Conservation (phyloP, 2,113 vertebrate genomes). For the Elgaria multicarinata region DNA sequence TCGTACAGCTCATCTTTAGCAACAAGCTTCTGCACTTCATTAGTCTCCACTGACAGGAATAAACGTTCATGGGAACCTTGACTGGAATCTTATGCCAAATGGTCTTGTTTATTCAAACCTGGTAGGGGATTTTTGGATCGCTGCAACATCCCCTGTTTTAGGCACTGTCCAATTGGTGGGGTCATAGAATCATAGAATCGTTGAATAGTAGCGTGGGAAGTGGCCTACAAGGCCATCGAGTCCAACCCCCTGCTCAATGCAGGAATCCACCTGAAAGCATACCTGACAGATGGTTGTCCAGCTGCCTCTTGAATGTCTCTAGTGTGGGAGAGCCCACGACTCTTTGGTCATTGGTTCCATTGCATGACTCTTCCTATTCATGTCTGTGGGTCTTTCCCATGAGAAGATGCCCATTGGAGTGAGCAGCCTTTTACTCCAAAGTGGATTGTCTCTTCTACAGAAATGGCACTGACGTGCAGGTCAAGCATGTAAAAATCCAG, state of each 20-base stretch:
- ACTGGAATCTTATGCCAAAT: slow-evolving; percentile 62
- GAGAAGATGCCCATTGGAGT: neutral
- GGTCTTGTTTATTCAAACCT: slow-evolving; percentile 60
- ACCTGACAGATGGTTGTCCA: too few relatives aligned
- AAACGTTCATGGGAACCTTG: slow-evolving; percentile 62
- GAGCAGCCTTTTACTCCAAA: neutral
- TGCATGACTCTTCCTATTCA: neutral
- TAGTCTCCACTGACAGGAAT: slow-evolving; percentile 71
- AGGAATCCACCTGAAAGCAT: too few relatives aligned
- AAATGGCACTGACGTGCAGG: neutral
- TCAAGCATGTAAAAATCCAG: neutral
- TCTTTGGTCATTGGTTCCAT: too few relatives aligned
- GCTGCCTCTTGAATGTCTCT: too few relatives aligned
- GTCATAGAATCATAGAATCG: too few relatives aligned
- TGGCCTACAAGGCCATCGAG: too few relatives aligned
- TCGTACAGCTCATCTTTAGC: slow-evolving; percentile 43
- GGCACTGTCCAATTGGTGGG: too few relatives aligned
- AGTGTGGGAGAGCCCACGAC: too few relatives aligned
- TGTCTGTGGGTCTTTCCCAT: neutral
- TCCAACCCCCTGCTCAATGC: too few relatives aligned
- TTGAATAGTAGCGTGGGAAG: too few relatives aligned
- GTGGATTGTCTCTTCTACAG: neutral
- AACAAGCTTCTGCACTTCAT: slow-evolving; percentile 55
- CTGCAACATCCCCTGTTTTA: neutral
- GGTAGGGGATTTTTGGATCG: slow-evolving; percentile 14